A percentile compares a stretch with the other conserved stretches of the same genome.
These are phyloP conservation scores for Coecobrya sp. DNA, from an alignment of 2,888 invertebrate genomes.

Conservation along the genomic window DNA sequence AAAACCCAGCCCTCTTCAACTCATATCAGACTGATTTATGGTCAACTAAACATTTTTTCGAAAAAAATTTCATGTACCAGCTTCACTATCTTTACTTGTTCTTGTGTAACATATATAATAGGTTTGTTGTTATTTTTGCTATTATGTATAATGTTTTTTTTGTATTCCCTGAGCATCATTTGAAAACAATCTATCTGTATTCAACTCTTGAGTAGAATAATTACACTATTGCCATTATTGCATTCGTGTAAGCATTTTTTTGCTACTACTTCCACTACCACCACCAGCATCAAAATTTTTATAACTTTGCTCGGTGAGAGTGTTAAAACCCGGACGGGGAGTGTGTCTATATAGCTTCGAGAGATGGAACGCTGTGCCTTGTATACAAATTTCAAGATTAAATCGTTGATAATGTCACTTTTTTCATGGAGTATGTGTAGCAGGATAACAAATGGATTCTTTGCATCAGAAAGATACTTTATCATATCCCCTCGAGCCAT, in stretches of 20 bases:
- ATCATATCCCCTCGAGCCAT: slow-evolving; percentile 66
- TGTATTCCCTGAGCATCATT: slow-evolving; percentile 20
- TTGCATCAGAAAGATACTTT: slow-evolving; percentile 62
- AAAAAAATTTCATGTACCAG: slow-evolving; percentile 32
- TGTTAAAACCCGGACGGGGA: slow-evolving; percentile 22
- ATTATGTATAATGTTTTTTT: background rate
- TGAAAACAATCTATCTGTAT: slow-evolving; percentile 64
- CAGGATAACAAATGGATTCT: slow-evolving; percentile 69
- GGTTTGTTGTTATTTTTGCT: slow-evolving; percentile 15
- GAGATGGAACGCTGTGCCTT: background rate
- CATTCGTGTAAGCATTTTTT: slow-evolving; percentile 12
- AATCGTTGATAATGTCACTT: slow-evolving; percentile 71
- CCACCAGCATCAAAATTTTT: no score
- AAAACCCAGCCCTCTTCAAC: slow-evolving; percentile 52
- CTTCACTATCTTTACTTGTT: slow-evolving; percentile 8
- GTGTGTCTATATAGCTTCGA: background rate
- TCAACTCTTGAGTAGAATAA: slow-evolving; percentile 55
- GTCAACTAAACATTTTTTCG: slow-evolving; percentile 10
- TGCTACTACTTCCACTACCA: slow-evolving; percentile 4
- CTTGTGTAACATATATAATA: background rate
- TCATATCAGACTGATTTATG: slow-evolving; percentile 72
- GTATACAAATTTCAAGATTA: slow-evolving; percentile 68
- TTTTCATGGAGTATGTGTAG: slow-evolving; percentile 61
- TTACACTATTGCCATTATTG: slow-evolving; percentile 17
- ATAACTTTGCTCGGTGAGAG: slow-evolving; percentile 12